Conservation (phyloP, 2,888 invertebrate species). For the Brachylomia viminalis region DNA sequence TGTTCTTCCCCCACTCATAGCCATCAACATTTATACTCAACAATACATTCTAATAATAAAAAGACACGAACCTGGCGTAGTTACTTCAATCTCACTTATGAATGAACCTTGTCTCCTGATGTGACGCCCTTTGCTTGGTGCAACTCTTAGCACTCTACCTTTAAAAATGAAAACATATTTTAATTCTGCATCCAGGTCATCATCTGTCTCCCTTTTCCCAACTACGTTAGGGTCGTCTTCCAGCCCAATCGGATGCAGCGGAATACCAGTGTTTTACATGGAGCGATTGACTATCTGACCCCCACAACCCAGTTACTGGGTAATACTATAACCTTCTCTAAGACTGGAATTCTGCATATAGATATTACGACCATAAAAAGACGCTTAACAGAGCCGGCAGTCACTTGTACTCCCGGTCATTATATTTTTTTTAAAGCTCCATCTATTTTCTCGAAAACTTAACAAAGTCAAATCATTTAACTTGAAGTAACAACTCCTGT, state of each 20-base stretch:
- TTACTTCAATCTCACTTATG: fast-evolving
- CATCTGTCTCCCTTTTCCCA: neutral
- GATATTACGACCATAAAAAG: no score
- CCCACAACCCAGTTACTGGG: neutral
- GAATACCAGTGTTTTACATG: neutral
- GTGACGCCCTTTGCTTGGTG: fast-evolving
- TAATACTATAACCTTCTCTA: neutral
- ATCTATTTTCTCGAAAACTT: no score
- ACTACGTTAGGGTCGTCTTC: neutral
- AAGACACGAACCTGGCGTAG: constrained; percentile 14
- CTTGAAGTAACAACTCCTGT: no score
- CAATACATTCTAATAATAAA: neutral
- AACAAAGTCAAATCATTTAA: no score
- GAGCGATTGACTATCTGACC: neutral
- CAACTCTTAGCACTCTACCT: constrained; percentile 28
- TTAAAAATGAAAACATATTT: constrained; percentile 46
- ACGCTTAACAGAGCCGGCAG: no score
- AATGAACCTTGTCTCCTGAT: neutral
- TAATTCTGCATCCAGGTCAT: constrained; percentile 12
- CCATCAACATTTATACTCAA: neutral
- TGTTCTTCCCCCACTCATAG: neutral
- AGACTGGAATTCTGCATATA: no score
- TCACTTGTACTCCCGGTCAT: no score
- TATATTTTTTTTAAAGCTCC: no score
- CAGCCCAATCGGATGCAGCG: neutral